These are phyloP conservation scores for Onychostoma macrolepis DNA, from an alignment of 2,113 vertebrate genomes.

Conservation along the genomic window DNA sequence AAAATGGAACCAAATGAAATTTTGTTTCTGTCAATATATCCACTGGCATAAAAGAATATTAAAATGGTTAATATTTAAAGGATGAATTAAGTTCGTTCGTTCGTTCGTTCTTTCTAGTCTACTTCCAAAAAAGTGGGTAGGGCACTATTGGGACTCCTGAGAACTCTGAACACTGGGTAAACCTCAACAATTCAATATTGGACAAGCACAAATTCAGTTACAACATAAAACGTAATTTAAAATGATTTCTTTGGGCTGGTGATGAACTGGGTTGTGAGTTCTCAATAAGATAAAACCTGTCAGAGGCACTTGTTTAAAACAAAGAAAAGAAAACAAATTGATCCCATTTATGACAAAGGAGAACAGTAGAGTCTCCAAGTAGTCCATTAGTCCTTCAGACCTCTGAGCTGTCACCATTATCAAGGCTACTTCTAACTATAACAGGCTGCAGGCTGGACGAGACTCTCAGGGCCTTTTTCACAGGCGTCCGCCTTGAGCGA, in stretches of 20 bases:
- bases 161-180: background rate
- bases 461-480: conserved; percentile 67
- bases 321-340: background rate
- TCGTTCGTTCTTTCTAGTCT: background rate
- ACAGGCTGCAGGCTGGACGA: conserved; percentile 79
- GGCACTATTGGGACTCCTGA: background rate
- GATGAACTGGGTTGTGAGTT: conserved; percentile 8
- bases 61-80: background rate
- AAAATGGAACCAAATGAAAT: background rate
- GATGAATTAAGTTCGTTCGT: background rate
- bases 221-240: background rate
- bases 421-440: conserved; percentile 77
- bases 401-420: conserved; percentile 85
- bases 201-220: background rate
- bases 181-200: background rate
- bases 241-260: conserved; percentile 45
- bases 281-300: conserved; percentile 49
- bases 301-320: conserved; percentile 63
- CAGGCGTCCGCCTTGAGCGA: conserved; percentile 70
- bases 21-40: background rate
- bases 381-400: conserved; percentile 76
- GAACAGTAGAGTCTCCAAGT: background rate
- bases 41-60: background rate
- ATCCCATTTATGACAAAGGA: conserved; percentile 8
- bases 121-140: no score